Evolutionary conservation across 2,113 vertebrate species (phyloP), one percentile per base, ranked within the genome.

Genomic region (Leiothrix lutea): DNA sequence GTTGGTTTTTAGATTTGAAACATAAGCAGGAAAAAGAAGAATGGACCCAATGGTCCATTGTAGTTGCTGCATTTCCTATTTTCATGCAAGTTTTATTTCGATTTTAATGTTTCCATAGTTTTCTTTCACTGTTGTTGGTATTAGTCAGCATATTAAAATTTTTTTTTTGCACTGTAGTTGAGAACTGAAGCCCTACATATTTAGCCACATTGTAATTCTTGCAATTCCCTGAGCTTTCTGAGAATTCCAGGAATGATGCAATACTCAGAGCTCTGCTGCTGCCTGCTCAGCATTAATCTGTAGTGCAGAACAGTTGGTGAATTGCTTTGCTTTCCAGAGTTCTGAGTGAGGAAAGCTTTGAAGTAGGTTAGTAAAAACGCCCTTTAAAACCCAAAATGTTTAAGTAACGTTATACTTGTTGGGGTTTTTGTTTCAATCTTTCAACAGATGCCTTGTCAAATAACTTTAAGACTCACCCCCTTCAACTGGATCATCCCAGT

Each of bases 401-500:
- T 33, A 48, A 61, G 8, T 65, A 71, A 47, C 20, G 58, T 73
- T 10, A 22, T 72, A 33, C 8, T 92, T 80, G 66, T 3, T 19
- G 42, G 15, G 9, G 7, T 4, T 86, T 82, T 86, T 86, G 53
- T 92, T 95, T 80, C 90, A 33, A 73, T 88, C 85, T 95, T 91
- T 93, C 71, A 87, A 64, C 95, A 99, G 99, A 98, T 54, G 96
- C 92, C 53, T 84, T 98, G 66, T 97, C 98, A 91, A 98, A 98
- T 97, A 98, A 96, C 88, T 98, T 98, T 80, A 98, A 98, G 95
- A 53, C 95, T 75, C 99, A 99, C 72, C 99, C 98, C 29, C 98
- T 99, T 70, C 98, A 99, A 29, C 95, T 99, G 94, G 99, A 99
- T 83, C 95, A 98, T 26, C 93, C 95, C 18, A 96, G 94, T 8